A percentile compares a stretch with the other conserved stretches of the same genome.
Conservation (phyloP, 2,888 invertebrate species). For the Strigamia transsilvanica region DNA sequence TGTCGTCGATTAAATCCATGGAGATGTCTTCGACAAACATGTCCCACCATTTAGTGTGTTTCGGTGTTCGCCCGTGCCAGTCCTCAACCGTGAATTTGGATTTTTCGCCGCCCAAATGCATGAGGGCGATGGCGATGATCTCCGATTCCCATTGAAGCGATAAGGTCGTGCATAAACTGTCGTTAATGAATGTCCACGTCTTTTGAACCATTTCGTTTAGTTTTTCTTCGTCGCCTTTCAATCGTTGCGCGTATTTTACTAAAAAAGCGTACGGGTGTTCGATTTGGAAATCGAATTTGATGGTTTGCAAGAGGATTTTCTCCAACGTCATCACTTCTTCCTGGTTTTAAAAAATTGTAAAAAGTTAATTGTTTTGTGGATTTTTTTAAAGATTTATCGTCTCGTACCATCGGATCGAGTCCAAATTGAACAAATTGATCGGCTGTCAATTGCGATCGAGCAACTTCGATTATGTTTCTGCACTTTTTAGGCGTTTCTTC, state of each 20-base stretch:
- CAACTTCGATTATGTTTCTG: slow-evolving; percentile 93
- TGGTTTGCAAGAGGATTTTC: slow-evolving; percentile 93
- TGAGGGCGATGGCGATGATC: slow-evolving; percentile 94
- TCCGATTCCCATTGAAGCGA: slow-evolving; percentile 99
- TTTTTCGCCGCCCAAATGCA: slow-evolving; percentile 95
- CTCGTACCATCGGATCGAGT: slow-evolving; percentile 84
- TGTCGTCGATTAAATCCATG: slow-evolving; percentile 93
- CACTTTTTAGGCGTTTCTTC: slow-evolving; percentile 99
- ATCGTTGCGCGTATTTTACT: slow-evolving; percentile 90
- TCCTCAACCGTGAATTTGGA: slow-evolving; percentile 94
- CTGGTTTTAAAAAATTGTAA: background rate
- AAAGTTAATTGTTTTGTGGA: background rate
- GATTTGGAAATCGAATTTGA: slow-evolving; percentile 97
- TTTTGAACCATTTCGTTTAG: slow-evolving; percentile 97
- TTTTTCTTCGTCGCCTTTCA: slow-evolving; percentile 92
- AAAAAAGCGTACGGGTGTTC: slow-evolving; percentile 96
- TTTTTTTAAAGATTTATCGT: background rate
- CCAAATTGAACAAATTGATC: slow-evolving; percentile 89
- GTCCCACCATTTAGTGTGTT: slow-evolving; percentile 95
- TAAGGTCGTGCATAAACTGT: slow-evolving; percentile 94
- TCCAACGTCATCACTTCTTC: slow-evolving; percentile 74
- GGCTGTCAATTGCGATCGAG: slow-evolving; percentile 80
- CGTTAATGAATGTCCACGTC: slow-evolving; percentile 99
- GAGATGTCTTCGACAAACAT: slow-evolving; percentile 95
- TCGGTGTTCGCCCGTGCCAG: slow-evolving; percentile 82